Evolutionary conservation across 2,113 vertebrate genomes (phyloP), one percentile per base, ranked within the genome.

Genomic region (Ictidomys tridecemlineatus): DNA sequence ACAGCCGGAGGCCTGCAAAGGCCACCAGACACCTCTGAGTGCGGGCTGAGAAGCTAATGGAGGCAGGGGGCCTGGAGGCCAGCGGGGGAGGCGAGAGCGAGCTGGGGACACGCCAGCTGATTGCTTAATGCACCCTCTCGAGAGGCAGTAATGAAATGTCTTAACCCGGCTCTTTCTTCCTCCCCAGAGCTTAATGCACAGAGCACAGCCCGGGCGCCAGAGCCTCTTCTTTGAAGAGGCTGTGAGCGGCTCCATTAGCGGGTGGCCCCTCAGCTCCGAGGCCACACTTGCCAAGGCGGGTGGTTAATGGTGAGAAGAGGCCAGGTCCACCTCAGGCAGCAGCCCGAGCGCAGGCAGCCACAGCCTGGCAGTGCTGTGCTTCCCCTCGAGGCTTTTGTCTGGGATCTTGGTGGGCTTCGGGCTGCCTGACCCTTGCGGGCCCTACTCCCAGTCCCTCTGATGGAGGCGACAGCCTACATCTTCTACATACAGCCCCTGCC

Each of bases 221-320:
- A 91, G 97, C 97, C 97, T 97, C 89, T 92, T 80, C 98, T 98
- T 97, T 98, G 98, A 98, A 98, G 97, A 98, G 97, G 98, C 95
- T 76, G 76, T 74, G 90, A 98, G 95, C 94, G 92, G 96, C 95
- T 96, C 98, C 98, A 98, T 98, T 98, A 98, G 97, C 39, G 1
- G 88, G 69, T 0, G 22, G 95, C 78, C 91, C 97, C 98, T 97
- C 89, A n/a, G 97, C 97, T 96, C 97, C 89, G 97, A 95, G 94
- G 97, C 92, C 93, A 65, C 24, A 94, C 95, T 70, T 1, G 0
- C 37, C 3, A 24, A 73, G 61, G 17, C 72, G n/a, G 72, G 67
- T 2, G 4, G 72, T 16, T 58, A 69, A 74, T 8, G 37, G 89
- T 2, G 8, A 76, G 53, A 42, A 61, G 85, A 94, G 14, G 67